Base-by-base conservation (phyloP, 2,888 invertebrate genomes). In the Pandemis heparana region DNA sequence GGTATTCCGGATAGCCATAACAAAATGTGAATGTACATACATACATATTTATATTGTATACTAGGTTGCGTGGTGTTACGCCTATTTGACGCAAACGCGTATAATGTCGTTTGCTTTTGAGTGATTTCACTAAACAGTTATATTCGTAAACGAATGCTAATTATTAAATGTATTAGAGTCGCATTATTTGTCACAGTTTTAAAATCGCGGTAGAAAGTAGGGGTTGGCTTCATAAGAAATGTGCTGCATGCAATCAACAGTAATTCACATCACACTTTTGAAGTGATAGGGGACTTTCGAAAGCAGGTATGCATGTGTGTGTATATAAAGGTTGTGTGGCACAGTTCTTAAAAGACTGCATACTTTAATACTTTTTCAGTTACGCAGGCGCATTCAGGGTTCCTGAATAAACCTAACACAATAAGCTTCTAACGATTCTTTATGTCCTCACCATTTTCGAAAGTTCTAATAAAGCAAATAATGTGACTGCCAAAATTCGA, bases 401-500 rank as follows among this genome's bases (percentile, higher is more conserved):
- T 32, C n/a, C n/a, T n/a, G n/a, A n/a, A n/a, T 32, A 4, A 2
- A 32, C 2, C 23, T 32, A 32, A 32, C 23, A 32, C 23, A 32
- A 32, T 14, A 10, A 10, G 12, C 48, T n/a, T 48, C 48, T 48
- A 16, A 43, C 43, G 12, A 12, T 43, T 43, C 5, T 43, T 12
- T 12, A 12, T 43, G 1, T 43, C 51, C 1, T 48, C 48, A 48
- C 48, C 63, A 59, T 23, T 51, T 39, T 51, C 59, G 38, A n/a
- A 3, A 46, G 18, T 56, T 9, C 16, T 12, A 18, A 18, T 16
- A 32, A 32, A 60, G 60, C 48, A 79, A 83, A 87, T 86, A 86
- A 87, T 87, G 86, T 87, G 89, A 88, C 89, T 89, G 91, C 92
- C 91, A 91, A 92, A 91, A 87, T 84, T 86, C 77, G 63, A 87